Evolutionary conservation across 2,888 invertebrate species (phyloP).

Genomic region (Patella pellucida): DNA sequence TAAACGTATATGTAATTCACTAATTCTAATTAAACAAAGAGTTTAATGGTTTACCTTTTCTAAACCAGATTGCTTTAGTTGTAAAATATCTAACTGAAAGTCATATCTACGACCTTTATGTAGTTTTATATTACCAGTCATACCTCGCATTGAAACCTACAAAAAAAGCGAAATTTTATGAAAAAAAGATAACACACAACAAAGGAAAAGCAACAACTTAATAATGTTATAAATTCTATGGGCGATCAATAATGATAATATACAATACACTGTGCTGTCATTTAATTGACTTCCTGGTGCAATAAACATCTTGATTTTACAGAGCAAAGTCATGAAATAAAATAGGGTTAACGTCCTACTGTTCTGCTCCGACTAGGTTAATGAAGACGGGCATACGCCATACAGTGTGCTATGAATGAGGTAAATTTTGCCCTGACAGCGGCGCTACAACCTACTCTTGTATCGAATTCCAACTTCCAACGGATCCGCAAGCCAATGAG

Average conservation of each 20-base stretch:
- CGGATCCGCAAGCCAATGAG: too few species aligned
- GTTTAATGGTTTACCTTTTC: slow-evolving; percentile 50
- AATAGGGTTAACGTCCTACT: too few species aligned
- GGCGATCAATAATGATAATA: not conserved
- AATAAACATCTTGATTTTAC: too few species aligned
- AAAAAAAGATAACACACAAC: not conserved
- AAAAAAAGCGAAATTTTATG: slow-evolving; percentile 12
- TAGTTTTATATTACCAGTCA: slow-evolving; percentile 90
- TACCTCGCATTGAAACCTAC: slow-evolving; percentile 85
- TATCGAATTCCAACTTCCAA: too few species aligned
- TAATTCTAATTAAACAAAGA: too few species aligned
- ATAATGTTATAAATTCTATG: not conserved
- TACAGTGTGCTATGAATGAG: not conserved
- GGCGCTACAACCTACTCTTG: too few species aligned
- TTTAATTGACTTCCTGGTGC: too few species aligned
- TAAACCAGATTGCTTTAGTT: slow-evolving; percentile 80
- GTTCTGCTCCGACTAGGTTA: too few species aligned
- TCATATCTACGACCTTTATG: slow-evolving; percentile 88
- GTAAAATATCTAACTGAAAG: slow-evolving; percentile 91
- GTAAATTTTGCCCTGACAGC: not conserved
- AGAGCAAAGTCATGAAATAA: too few species aligned
- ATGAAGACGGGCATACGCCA: not conserved
- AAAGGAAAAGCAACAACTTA: not conserved
- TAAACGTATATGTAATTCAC: too few species aligned
- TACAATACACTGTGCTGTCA: not conserved